These are phyloP conservation scores for Euura saliciscinereae DNA, from an alignment of 1,140 invertebrate genomes.

Conservation along the genomic window DNA sequence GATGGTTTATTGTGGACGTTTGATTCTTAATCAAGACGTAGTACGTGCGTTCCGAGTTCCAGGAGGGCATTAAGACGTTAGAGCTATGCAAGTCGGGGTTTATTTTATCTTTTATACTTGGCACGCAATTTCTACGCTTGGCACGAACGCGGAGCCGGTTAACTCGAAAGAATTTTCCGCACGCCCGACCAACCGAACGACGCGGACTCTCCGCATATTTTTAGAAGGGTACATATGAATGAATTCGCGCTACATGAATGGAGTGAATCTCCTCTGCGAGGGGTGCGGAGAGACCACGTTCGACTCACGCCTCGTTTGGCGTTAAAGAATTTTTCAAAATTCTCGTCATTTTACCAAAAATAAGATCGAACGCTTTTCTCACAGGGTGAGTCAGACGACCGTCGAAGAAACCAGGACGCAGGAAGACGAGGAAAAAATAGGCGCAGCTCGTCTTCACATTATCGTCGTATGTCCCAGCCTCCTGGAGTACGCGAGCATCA, in stretches of 20 bases:
- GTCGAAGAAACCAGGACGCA: conserved; percentile 72
- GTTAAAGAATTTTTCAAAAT: neutral
- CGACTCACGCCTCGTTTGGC: neutral
- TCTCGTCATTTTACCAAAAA: conserved; percentile 8
- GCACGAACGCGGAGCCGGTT: neutral
- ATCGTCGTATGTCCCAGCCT: conserved; percentile 79
- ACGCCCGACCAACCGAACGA: neutral
- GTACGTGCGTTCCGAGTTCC: neutral
- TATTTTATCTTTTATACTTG: conserved; percentile 14
- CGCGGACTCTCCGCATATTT: neutral
- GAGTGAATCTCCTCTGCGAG: neutral
- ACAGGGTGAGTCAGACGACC: conserved; percentile 73
- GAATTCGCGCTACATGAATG: neutral
- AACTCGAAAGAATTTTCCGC: neutral
- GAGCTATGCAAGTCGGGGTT: conserved; percentile 12
- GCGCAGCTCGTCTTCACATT: conserved; percentile 74
- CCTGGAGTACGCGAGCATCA: conserved; percentile 65
- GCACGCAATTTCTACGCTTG: neutral
- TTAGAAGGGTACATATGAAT: neutral
- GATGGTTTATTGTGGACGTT: too few relatives aligned
- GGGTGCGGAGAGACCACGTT: neutral
- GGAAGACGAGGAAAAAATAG: conserved; percentile 64
- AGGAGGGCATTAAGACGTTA: conserved; percentile 3
- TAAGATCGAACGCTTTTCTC: conserved; percentile 21
- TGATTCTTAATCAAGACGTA: too few relatives aligned